Evolutionary conservation across 2,888 invertebrate genomes (phyloP), one percentile per base, ranked within the genome.

Genomic region (Crepidodera aurea): DNA sequence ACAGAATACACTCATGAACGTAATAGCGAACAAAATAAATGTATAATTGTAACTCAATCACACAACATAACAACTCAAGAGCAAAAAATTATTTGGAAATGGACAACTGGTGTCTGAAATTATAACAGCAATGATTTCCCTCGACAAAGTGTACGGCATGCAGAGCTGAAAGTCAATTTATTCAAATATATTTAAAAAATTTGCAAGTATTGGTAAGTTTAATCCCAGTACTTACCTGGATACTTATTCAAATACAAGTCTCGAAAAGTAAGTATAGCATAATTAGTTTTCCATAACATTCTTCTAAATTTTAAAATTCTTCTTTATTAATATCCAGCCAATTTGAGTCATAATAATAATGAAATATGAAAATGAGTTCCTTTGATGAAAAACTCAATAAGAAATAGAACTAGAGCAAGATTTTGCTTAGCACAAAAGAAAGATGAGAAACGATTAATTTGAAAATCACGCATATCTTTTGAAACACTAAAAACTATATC

Each of bases 1-100:
- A 76, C 69, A 76, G 64, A 65, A 77, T 72, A 78, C 77, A 78
- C 74, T 77, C 76, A 79, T 75, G 74, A 79, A 78, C 72, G 70
- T 70, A 77, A 77, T 72, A 73, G 73, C 65, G 59, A 68, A 69
- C 64, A 70, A 72, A 73, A 65, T 63, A 68, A 66, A 60, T 57
- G 51, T 62, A 69, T 65, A 60, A 66, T 59, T 57, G 37, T 60
- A 79, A 80, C 78, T 78, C 79, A 80, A 80, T 79, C 79, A 80
- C 79, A 78, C 79, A 78, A 79, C 75, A 71, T 53, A 69, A 70
- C 67, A 72, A 70, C 60, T 71, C 68, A 70, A 71, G 69, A 71
- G 67, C 69, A 66, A 71, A 73, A 61, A 57, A 48, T 48, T 37
- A 13, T 48, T 57, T 25, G 16, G 48, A 39, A 39, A 48, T 44